Evolutionary conservation across 2,797 vertebrate genomes (phyloP).

Genomic region (Megaceryle alcyon): DNA sequence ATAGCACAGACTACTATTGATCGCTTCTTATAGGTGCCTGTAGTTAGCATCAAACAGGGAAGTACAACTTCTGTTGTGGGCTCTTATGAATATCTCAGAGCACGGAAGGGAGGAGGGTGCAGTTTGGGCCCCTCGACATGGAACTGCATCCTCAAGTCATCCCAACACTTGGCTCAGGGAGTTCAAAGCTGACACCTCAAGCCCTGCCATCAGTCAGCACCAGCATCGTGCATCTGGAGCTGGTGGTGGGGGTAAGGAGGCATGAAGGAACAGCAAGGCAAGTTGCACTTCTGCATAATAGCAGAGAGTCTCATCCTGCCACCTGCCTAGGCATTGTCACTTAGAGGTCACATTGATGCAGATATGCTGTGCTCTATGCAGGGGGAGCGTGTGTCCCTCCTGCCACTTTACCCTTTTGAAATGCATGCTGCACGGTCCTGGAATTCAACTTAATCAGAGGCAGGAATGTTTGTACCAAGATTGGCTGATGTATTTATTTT

Average conservation of each 20-base stretch:
- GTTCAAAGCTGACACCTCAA: neutral
- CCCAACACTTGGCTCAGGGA: fast-evolving
- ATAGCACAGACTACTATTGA: conserved; percentile 55
- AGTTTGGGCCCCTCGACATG: neutral
- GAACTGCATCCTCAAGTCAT: neutral
- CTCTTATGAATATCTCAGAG: neutral
- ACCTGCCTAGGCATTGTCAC: neutral
- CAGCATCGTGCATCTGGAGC: fast-evolving
- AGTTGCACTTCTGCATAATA: neutral
- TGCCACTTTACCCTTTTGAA: neutral
- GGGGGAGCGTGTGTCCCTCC: neutral
- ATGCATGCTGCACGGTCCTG: neutral
- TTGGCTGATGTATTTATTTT: conserved; percentile 53
- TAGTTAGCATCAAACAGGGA: conserved; percentile 41
- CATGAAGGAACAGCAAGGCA: neutral
- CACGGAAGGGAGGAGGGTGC: neutral
- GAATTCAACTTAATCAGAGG: conserved; percentile 31
- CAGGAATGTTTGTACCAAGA: conserved; percentile 40
- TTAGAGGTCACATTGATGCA: conserved; percentile 12
- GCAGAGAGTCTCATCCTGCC: neutral
- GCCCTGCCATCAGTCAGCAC: neutral
- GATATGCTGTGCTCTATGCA: neutral
- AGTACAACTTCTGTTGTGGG: neutral
- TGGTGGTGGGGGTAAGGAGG: neutral
- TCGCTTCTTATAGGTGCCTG: conserved; percentile 14